Base-by-base conservation (phyloP, 2,888 invertebrate genomes). In the Branchellion lobata region DNA sequence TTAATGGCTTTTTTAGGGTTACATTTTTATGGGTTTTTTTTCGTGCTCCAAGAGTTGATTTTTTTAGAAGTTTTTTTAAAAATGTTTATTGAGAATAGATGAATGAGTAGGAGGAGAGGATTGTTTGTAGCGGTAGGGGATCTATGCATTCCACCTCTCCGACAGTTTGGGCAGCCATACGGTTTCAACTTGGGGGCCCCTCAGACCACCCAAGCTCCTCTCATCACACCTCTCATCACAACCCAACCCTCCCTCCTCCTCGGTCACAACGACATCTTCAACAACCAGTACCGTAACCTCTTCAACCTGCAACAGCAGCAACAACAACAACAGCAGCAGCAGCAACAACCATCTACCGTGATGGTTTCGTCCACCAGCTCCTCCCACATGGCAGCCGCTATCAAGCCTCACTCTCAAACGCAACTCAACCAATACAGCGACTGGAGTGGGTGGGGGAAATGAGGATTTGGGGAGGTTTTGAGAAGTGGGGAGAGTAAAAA, bases 361-460 rank as follows among this genome's bases (percentile, higher is more conserved):
- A 91, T 95, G 84, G 87, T 88, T 77, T 94, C 94, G 83, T 93
- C 94, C 57, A 93, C 94, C 82, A 93, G 93, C 82, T 93, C 94
- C 81, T 94, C 94, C 88, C 90, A 94, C 84, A 94, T 94, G 94
- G 93, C 94, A 3, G 92, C 93, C 53, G 92, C 92, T 81, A 93
- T 94, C 77, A 94, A 94, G 85, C 85, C 85, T 78, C 84, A 85
- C 31, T 51, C 80, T 1, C 77, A 65, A 34, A 51, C 75, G 21
- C 78, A 72, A n/a, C 75, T 80, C 40, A 81, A 78, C 53, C 82
- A 82, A 71, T 83, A 65, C 79, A 71, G 82, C 81, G 69, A 81
- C 81, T 82, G 53, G 61, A 27, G 34, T 69, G 69, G n/a, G 31
- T 69, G 27, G 34, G 11, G 21, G 27, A 14, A 40, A 40, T 40